Evolutionary conservation across 2,888 invertebrate species (phyloP).

Genomic region (Ichneumon xanthorius): DNA sequence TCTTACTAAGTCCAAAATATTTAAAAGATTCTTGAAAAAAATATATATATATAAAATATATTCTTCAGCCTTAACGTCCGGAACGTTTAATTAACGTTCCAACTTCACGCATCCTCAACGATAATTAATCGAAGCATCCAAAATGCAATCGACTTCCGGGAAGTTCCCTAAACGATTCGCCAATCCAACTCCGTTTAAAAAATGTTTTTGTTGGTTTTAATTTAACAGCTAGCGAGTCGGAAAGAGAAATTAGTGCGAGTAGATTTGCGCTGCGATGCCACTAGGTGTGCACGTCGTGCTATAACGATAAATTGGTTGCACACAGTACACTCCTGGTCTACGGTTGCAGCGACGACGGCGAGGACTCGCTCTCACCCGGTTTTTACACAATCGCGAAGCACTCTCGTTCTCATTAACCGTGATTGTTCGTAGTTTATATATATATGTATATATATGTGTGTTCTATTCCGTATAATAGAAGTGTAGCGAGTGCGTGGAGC

Average conservation of each 20-base stretch:
- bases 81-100: neutral
- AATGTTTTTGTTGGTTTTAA: constrained; percentile 28
- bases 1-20: neutral
- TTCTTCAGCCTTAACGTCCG: neutral
- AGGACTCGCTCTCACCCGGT: constrained; percentile 42
- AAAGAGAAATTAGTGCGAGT: constrained; percentile 45
- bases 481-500: constrained; percentile 11
- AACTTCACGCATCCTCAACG: neutral
- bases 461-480: constrained; percentile 1
- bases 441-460: neutral
- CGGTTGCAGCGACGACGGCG: neutral
- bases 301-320: constrained; percentile 38
- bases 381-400: constrained; percentile 48
- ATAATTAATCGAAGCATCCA: neutral
- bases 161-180: constrained; percentile 25
- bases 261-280: constrained; percentile 39
- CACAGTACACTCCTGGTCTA: neutral
- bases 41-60: neutral
- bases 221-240: constrained; percentile 43
- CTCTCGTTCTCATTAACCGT: constrained; percentile 57
- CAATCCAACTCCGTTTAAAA: neutral
- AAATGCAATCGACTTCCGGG: neutral
- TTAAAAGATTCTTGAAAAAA: neutral
- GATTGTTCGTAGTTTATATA: constrained; percentile 36
- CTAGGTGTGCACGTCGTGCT: constrained; percentile 15